Base-by-base conservation (phyloP, 2,888 invertebrate species). In the Meiosimyza platycephala region DNA sequence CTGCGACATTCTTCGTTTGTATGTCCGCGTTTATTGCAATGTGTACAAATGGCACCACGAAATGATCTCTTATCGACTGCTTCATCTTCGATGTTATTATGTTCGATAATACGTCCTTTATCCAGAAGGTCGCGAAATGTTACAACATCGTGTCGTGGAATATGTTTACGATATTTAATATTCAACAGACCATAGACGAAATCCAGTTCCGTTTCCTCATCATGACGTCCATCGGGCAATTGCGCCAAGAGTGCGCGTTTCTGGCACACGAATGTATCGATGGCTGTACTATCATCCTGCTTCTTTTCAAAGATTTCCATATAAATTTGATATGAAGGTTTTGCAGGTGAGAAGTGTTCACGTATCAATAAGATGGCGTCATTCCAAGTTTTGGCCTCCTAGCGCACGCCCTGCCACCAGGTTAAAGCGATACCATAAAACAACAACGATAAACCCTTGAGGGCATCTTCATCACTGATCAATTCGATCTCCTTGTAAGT, bases 391-490 rank as follows among this genome's bases (percentile, higher is more conserved):
- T 81, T 80, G 6, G 85, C 86, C 75, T 85, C 86, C 72, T 82
- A 81, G 40, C 82, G 81, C 0, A 86, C 83, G 68, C 85, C 85
- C 77, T 85, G 85, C 85, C 85, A 85, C 86, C 86, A 86, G 22
- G 81, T 84, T 12, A 82, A 82, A 6, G 86, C 85, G 18, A 84
- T 74, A 47, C 83, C 83, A 18, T 59, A 79, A 72, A 85, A 81
- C 6, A 85, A 77, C 71, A 85, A 75, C 13, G 85, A 84, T 9
- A 86, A 72, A 1, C 86, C 84, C 72, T 81, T 84, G 1, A 85
- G 77, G 1, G 85, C 85, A 70, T 85, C 83, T 73, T 81, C 83
- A 47, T 86, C 85, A 71, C 75, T 82, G 57, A 85, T 85, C 51
- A 75, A 70, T 60, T 85, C 85, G 63, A 85, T 73, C 72, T 85